Evolutionary conservation across 2,797 vertebrate genomes (phyloP).

Genomic region (Melanotaenia nigrans): DNA sequence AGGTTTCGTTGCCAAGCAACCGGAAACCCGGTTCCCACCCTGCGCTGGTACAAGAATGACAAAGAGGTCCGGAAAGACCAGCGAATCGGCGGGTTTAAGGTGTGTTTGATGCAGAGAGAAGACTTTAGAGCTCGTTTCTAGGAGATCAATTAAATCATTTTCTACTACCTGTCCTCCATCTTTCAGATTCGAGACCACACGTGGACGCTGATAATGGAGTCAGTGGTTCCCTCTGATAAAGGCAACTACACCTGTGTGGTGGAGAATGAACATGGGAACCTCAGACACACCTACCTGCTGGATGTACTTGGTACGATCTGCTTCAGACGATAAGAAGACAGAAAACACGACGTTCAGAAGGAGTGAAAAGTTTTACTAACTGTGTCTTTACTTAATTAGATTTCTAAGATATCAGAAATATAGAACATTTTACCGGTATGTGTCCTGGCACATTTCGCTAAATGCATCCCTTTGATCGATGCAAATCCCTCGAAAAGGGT

Average conservation of each 20-base stretch:
- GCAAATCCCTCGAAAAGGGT: no score
- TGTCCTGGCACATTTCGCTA: no score
- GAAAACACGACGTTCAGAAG: no score
- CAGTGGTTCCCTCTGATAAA: conserved; percentile 90
- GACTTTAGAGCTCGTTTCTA: neutral
- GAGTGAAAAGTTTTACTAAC: no score
- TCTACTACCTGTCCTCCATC: neutral
- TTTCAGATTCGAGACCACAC: conserved; percentile 88
- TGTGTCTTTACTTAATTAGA: no score
- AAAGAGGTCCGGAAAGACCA: conserved; percentile 91
- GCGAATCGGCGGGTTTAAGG: conserved; percentile 92
- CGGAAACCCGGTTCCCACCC: conserved; percentile 85
- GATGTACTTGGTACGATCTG: conserved; percentile 89
- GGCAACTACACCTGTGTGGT: conserved; percentile 96
- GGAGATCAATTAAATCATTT: neutral
- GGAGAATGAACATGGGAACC: conserved; percentile 89
- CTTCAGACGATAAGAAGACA: no score
- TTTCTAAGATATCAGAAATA: no score
- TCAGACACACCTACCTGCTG: conserved; percentile 91
- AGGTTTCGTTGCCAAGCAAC: conserved; percentile 90
- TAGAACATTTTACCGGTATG: no score
- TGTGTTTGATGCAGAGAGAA: conserved; percentile 45
- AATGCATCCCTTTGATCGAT: no score
- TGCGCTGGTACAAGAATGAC: conserved; percentile 92
- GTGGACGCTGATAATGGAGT: conserved; percentile 95